Evolutionary conservation across 2,888 invertebrate species (phyloP).

Genomic region (Gastrophysa polygoni): DNA sequence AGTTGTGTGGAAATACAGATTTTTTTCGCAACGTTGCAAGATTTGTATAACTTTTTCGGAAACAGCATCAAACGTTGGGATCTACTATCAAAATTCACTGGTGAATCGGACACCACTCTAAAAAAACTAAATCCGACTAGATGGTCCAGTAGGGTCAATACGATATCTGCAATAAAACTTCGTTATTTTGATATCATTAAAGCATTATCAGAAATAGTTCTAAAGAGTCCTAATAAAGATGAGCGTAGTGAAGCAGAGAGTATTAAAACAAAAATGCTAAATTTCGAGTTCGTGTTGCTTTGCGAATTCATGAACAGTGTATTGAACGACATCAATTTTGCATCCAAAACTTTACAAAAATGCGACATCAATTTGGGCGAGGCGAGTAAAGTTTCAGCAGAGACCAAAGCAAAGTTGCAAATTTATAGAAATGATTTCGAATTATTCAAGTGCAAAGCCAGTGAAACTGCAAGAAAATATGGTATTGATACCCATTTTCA

Average conservation of each 20-base stretch:
- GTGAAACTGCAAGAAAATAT: too few relatives aligned
- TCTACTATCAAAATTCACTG: conserved; percentile 40
- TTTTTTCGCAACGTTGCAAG: conserved; percentile 35
- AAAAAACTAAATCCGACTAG: conserved; percentile 48
- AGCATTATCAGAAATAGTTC: too few relatives aligned
- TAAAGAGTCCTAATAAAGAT: too few relatives aligned
- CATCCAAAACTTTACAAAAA: too few relatives aligned
- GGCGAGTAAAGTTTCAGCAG: too few relatives aligned
- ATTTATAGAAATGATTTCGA: conserved; percentile 20
- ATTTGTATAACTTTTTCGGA: conserved; percentile 38
- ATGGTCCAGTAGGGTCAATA: conserved; percentile 43
- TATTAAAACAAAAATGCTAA: too few relatives aligned
- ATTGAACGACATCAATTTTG: conserved; percentile 18
- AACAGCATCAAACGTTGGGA: conserved; percentile 44
- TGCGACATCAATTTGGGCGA: too few relatives aligned
- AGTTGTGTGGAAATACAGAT: conserved; percentile 27
- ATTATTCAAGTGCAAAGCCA: conserved; percentile 16
- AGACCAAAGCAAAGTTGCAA: conserved; percentile 16
- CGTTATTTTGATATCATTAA: too few relatives aligned
- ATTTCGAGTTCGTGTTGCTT: conserved; percentile 20
- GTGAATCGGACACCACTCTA: conserved; percentile 38
- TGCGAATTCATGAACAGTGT: conserved; percentile 19
- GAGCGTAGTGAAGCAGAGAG: too few relatives aligned
- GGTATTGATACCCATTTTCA: too few relatives aligned
- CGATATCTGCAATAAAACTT: conserved; percentile 39